phyloP scores from a whole-genome alignment of 30 jellyfish, hydroid and myxozoan species.

The Chrysaora quinquecirrha region DNA sequence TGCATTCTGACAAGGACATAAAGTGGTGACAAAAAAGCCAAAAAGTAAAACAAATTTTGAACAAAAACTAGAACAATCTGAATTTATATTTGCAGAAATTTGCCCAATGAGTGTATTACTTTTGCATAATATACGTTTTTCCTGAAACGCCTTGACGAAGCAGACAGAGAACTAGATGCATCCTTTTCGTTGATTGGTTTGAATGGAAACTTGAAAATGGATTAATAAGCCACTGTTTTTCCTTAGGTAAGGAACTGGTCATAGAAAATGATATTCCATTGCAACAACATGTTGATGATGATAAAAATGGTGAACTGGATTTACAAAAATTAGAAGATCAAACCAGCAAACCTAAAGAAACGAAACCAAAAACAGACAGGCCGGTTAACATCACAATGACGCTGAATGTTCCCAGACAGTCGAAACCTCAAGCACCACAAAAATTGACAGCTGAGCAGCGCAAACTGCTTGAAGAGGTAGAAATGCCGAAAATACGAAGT shows the following conservation, averaged over 20 bases:
- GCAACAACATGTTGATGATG: not conserved
- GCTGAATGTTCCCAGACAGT: not conserved
- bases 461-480: slow-evolving; percentile 34
- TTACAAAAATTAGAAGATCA: not conserved
- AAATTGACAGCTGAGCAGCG: slow-evolving; percentile 50
- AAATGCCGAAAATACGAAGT: slow-evolving; percentile 33
- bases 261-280: not conserved
- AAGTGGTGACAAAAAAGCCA: too few relatives aligned
- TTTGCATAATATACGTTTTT: too few relatives aligned
- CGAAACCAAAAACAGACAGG: not conserved
- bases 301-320: not conserved
- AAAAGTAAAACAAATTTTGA: too few relatives aligned
- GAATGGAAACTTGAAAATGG: too few relatives aligned
- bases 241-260: not conserved
- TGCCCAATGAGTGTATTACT: too few relatives aligned
- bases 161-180: too few relatives aligned
- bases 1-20: too few relatives aligned
- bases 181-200: too few relatives aligned
- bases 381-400: slow-evolving; percentile 17
- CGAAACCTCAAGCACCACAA: not conserved
- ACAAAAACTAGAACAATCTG: too few relatives aligned
- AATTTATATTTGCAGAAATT: too few relatives aligned
- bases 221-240: too few relatives aligned
- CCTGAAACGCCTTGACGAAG: too few relatives aligned
- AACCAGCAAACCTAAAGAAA: not conserved